Percentiles rank a stretch among this genome's conserved stretches.
These are phyloP conservation scores for Stomorhina lunata DNA, from an alignment of 2,888 invertebrate genomes.

Conservation along the genomic window DNA sequence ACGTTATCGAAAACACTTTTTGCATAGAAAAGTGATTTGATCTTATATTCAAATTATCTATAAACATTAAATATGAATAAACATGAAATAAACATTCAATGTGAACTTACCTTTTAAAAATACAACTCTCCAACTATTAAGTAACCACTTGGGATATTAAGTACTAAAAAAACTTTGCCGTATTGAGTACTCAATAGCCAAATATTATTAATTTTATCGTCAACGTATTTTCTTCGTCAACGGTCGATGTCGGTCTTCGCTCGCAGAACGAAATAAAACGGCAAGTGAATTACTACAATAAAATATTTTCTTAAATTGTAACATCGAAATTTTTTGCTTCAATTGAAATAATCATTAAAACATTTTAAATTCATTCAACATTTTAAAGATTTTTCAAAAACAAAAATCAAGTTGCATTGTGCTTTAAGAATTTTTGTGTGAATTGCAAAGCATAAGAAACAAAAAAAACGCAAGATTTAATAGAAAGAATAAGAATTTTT, in stretches of 20 bases:
- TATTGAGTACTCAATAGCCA: conserved; percentile 10
- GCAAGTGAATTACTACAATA: conserved; percentile 48
- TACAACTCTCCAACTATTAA: too few relatives aligned
- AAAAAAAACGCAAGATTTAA: conserved; percentile 1
- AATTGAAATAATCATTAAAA: conserved; percentile 26
- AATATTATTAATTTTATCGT: conserved; percentile 44
- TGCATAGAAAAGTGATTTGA: too few relatives aligned
- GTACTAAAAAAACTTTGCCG: too few relatives aligned
- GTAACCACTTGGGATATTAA: too few relatives aligned
- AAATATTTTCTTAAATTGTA: conserved; percentile 7
- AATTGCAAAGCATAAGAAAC: too few relatives aligned
- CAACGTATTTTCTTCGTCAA: conserved; percentile 52
- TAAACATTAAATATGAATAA: too few relatives aligned
- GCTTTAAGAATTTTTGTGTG: background rate
- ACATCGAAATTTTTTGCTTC: conserved; percentile 17
- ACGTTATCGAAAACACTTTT: too few relatives aligned
- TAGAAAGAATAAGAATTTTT: conserved; percentile 27
- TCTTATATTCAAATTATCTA: too few relatives aligned
- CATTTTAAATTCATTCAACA: conserved; percentile 41
- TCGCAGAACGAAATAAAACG: conserved; percentile 57
- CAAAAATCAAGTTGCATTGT: conserved; percentile 13
- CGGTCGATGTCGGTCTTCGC: conserved; percentile 51
- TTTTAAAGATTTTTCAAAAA: conserved; percentile 6
- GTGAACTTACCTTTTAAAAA: too few relatives aligned
- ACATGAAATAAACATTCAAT: too few relatives aligned